phyloP scores from a whole-genome alignment of 35 echinoderm and acorn worm species.

The Antedon bifida region DNA sequence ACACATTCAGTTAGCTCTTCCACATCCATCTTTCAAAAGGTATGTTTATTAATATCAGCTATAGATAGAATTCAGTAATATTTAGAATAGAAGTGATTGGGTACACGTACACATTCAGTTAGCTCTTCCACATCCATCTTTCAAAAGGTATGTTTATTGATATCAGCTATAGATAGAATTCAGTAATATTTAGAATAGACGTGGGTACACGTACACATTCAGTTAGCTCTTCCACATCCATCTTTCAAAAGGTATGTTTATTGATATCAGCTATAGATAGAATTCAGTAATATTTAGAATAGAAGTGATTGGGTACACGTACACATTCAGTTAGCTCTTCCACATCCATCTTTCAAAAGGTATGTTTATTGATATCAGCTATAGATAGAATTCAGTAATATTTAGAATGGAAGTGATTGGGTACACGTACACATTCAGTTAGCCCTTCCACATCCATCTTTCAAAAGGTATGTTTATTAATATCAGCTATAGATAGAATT shows the following conservation, averaged over 20 bases:
- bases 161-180: background rate
- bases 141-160: conserved; percentile 29
- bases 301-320: background rate
- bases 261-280: background rate
- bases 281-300: background rate
- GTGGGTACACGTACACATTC: background rate
- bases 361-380: conserved; percentile 2
- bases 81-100: background rate
- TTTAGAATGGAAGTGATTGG: background rate
- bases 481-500: background rate
- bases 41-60: conserved; percentile 3
- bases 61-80: background rate
- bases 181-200: background rate
- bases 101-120: background rate
- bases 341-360: too few species aligned
- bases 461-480: conserved; percentile 29
- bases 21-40: too few species aligned
- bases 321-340: background rate
- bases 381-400: background rate
- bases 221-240: background rate
- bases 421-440: background rate
- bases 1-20: background rate
- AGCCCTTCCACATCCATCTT: too few species aligned
- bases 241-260: conserved; percentile 39
- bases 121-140: too few species aligned